Conservation (phyloP, 2,888 invertebrate genomes). For the Orthosia gracilis region DNA sequence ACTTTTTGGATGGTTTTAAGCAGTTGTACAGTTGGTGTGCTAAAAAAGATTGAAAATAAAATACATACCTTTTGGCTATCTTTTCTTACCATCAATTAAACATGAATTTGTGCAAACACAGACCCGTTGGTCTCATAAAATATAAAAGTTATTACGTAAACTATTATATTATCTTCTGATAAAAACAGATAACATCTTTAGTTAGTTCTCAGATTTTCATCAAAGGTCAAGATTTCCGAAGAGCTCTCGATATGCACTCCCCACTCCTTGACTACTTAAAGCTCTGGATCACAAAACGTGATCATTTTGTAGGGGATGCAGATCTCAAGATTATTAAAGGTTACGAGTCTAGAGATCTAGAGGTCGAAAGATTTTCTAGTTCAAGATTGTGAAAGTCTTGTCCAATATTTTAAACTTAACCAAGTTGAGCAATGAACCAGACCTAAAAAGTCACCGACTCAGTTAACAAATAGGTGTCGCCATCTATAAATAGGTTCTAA, state of each 20-base stretch:
- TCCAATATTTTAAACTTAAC: too few species aligned
- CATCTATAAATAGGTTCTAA: too few species aligned
- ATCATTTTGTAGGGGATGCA: slow-evolving; percentile 21
- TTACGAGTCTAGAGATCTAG: not conserved
- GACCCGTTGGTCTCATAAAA: not conserved
- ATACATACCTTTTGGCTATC: not conserved
- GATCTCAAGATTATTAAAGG: slow-evolving; percentile 38
- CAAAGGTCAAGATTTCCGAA: slow-evolving; percentile 35
- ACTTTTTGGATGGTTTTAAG: too few species aligned
- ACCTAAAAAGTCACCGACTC: not conserved
- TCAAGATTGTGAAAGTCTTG: too few species aligned
- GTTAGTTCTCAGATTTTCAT: slow-evolving; percentile 32
- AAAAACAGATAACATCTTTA: slow-evolving; percentile 18
- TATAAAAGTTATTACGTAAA: not conserved
- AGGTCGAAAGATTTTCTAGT: too few species aligned
- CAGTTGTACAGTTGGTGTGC: too few species aligned
- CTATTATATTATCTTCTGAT: not conserved
- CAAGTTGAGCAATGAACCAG: too few species aligned
- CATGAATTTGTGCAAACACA: not conserved
- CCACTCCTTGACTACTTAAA: slow-evolving; percentile 2
- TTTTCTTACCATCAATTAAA: not conserved
- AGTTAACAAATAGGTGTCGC: not conserved
- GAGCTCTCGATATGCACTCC: slow-evolving; percentile 29
- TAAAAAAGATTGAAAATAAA: too few species aligned
- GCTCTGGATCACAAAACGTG: slow-evolving; percentile 24